Conservation (phyloP, 2,113 vertebrate species). For the Bufo gargarizans region DNA sequence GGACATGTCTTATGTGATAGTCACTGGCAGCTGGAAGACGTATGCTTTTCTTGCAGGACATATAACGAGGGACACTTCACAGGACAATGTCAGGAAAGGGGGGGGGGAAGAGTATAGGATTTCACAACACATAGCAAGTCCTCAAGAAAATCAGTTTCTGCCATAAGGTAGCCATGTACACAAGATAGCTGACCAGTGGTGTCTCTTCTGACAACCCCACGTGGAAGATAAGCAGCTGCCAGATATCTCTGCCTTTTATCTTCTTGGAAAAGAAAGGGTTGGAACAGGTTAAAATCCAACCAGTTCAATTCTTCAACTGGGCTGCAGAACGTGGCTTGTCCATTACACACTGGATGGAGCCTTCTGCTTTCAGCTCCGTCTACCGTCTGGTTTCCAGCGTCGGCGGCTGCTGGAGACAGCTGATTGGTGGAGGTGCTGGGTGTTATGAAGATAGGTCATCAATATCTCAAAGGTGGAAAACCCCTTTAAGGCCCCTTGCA, state of each 20-base stretch:
- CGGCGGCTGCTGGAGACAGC: no score
- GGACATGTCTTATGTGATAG: constrained; percentile 17
- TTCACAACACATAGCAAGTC: not conserved
- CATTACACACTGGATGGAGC: no score
- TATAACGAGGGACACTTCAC: not conserved
- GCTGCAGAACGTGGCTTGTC: no score
- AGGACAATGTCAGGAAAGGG: not conserved
- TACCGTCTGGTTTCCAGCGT: no score
- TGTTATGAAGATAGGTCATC: no score
- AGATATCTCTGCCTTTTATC: not conserved
- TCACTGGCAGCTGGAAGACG: constrained; percentile 7
- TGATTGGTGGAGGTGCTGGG: no score
- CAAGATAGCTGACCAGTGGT: not conserved
- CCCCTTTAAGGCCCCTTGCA: no score
- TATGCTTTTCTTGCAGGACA: not conserved
- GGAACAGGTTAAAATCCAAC: no score
- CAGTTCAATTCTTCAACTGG: no score
- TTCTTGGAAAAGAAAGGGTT: no score
- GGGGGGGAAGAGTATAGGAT: not conserved
- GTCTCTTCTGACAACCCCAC: not conserved
- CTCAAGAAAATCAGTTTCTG: not conserved
- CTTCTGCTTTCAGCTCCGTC: no score
- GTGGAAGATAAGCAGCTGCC: not conserved
- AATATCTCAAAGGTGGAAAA: no score
- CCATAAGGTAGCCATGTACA: not conserved